These are phyloP conservation scores for Phaonia tiefii DNA, from an alignment of 2,888 invertebrate genomes.

Conservation along the genomic window DNA sequence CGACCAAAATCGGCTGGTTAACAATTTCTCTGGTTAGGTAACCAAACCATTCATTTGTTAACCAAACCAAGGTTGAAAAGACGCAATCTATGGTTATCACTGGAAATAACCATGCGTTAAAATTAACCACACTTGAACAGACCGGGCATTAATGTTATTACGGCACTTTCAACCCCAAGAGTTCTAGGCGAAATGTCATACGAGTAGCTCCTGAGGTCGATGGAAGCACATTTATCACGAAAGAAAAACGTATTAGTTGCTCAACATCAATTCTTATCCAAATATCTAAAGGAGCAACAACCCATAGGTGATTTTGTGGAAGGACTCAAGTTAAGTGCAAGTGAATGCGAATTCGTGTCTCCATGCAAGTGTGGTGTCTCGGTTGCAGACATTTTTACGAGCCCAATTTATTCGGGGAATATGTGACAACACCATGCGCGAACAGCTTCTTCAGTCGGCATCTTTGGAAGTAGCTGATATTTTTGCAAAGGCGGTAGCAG, in stretches of 20 bases:
- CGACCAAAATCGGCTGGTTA: too few relatives aligned
- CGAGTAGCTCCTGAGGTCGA: constrained; percentile 6
- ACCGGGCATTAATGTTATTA: too few relatives aligned
- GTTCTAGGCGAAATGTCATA: constrained; percentile 27
- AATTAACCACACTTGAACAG: too few relatives aligned
- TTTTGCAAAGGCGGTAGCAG: constrained; percentile 51
- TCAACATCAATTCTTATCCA: constrained; percentile 52
- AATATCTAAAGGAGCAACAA: too few relatives aligned
- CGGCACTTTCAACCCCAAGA: too few relatives aligned
- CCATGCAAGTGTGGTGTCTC: constrained; percentile 40
- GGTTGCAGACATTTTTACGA: constrained; percentile 45
- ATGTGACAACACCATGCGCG: constrained; percentile 44
- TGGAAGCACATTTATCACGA: constrained; percentile 43
- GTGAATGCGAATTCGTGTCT: constrained; percentile 41
- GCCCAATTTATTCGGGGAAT: too few relatives aligned
- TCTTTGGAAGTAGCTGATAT: constrained; percentile 31
- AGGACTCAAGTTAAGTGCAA: constrained; percentile 33
- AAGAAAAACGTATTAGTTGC: too few relatives aligned
- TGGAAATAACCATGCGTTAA: too few relatives aligned
- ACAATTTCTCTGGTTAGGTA: too few relatives aligned
- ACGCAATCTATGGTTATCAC: too few relatives aligned
- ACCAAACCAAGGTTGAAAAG: too few relatives aligned
- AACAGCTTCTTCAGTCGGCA: constrained; percentile 34
- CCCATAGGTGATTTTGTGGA: constrained; percentile 47
- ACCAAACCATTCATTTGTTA: too few relatives aligned